Evolutionary conservation across 1,140 invertebrate genomes (phyloP), one percentile per base, ranked within the genome.

Genomic region (Zaprionus inermis): DNA sequence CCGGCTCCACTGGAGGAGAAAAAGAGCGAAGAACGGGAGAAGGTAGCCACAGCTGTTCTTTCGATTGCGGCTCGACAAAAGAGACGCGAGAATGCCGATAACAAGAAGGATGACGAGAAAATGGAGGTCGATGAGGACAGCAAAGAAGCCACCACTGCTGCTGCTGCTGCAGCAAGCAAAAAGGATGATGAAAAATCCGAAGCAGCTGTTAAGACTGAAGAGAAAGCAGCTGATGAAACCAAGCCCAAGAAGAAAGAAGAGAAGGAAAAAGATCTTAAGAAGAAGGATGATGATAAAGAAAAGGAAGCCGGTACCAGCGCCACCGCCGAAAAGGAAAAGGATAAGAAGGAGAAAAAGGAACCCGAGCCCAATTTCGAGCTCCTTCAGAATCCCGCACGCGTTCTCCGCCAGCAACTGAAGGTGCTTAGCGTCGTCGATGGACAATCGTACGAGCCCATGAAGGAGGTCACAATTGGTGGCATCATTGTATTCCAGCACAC

Each of bases 1-100:
- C 98, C 98, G 7, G 97, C 98, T 18, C 96, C 98, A 0, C 93
- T 99, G 20, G 99, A 99, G 94, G 98, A 99, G 90, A 99, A 99
- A 93, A 99, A 99, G 93, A 97, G 98, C 51, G 98, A 99, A 90
- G 98, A 99, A 92, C 95, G 97, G 9, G 98, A 99, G 89, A 97
- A 98, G 84, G 97, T 98, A 11, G 98, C 98, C 34, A 99, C 98
- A 16, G 99, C 98, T 9, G 97, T 99, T 3, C 93, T 99, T 18
- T 99, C 98, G 89, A 99, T 99, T 79, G 99, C 99, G 0, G 98
- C 98, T 1, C 95, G 97, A 74, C 96, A 97, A 79, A 95, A 97
- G 72, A 95, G 97, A 70, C 95, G 97, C 22, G 96, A 97, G 65
- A 94, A 94, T 68, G 93, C 93, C 11, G 92, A 92, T 44, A 63